A percentile compares a stretch with the other conserved stretches of the same genome.
Evolutionary conservation across 1,140 invertebrate genomes (phyloP).

Genomic region (Streblospio benedicti): DNA sequence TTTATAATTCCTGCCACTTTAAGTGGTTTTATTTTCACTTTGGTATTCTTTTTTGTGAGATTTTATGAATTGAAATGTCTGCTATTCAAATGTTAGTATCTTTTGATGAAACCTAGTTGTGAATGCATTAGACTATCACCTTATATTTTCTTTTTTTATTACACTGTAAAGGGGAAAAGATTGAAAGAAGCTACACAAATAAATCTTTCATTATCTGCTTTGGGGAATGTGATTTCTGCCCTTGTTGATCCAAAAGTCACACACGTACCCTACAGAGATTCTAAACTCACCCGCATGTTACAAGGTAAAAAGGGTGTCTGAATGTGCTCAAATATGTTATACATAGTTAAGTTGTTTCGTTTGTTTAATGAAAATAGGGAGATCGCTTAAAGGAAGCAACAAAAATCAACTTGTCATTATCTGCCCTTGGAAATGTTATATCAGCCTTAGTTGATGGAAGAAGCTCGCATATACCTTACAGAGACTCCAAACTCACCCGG

Average conservation of each 20-base stretch:
- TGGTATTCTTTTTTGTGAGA: too few relatives aligned
- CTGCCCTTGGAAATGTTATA: conserved; percentile 90
- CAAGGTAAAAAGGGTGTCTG: conserved; percentile 55
- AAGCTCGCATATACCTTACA: conserved; percentile 74
- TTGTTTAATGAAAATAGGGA: conserved; percentile 48
- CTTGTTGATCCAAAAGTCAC: conserved; percentile 64
- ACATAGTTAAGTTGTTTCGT: neutral
- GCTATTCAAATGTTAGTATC: too few relatives aligned
- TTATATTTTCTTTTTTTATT: neutral
- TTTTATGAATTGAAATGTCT: too few relatives aligned
- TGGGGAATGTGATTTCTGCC: conserved; percentile 93
- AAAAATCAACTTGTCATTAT: conserved; percentile 90
- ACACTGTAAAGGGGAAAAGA: conserved; percentile 58
- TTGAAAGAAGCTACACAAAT: conserved; percentile 93
- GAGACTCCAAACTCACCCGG: conserved; percentile 87
- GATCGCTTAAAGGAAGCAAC: conserved; percentile 86
- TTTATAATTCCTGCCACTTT: too few relatives aligned
- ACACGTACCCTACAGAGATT: conserved; percentile 82
- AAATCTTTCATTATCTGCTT: conserved; percentile 83
- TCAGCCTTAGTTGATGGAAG: conserved; percentile 68
- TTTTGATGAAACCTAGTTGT: too few relatives aligned
- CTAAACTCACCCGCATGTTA: conserved; percentile 81
- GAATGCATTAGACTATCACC: too few relatives aligned
- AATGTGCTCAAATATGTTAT: neutral
- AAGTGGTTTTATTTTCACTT: too few relatives aligned